Evolutionary conservation across 2,113 vertebrate species (phyloP).

Genomic region (Orientallactaga bullata): DNA sequence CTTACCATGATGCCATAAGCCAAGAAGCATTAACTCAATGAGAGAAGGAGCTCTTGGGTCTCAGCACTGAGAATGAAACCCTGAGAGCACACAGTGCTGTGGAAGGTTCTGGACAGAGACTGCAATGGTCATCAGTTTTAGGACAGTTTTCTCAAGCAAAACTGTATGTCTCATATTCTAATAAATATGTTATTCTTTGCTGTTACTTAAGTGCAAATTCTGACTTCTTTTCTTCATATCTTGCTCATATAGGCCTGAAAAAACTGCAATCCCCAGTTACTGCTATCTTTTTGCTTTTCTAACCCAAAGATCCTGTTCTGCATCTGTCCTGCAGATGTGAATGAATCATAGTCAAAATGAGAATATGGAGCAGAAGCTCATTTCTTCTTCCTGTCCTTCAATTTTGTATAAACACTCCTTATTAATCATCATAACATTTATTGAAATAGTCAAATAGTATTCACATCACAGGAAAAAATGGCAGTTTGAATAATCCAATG

Average conservation of each 20-base stretch:
- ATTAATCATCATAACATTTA: slow-evolving; percentile 49
- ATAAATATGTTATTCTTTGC: slow-evolving; percentile 69
- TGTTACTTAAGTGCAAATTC: slow-evolving; percentile 63
- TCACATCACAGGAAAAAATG: slow-evolving; percentile 8
- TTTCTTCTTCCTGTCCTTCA: slow-evolving; percentile 32
- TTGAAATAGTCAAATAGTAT: slow-evolving; percentile 56
- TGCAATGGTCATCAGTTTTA: slow-evolving; percentile 50
- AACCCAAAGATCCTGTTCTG: slow-evolving; percentile 32
- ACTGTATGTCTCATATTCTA: slow-evolving; percentile 34
- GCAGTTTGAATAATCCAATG: slow-evolving; percentile 17
- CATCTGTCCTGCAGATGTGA: slow-evolving; percentile 18
- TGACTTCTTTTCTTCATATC: slow-evolving; percentile 71
- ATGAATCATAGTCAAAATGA: slow-evolving; percentile 63
- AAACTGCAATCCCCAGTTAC: slow-evolving; percentile 37
- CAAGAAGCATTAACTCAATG: neutral
- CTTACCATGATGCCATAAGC: neutral
- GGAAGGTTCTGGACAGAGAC: slow-evolving; percentile 5
- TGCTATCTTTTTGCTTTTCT: slow-evolving; percentile 53
- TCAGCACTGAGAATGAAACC: neutral
- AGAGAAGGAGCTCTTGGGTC: neutral
- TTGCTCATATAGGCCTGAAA: slow-evolving; percentile 70
- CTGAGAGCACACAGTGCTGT: neutral
- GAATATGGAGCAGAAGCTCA: slow-evolving; percentile 21
- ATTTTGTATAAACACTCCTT: slow-evolving; percentile 55
- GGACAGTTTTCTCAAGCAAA: slow-evolving; percentile 59